Percentiles rank a stretch among this genome's conserved stretches.
These are phyloP conservation scores for Heliconius ethilla DNA, from an alignment of 2,888 invertebrate genomes.

Conservation along the genomic window DNA sequence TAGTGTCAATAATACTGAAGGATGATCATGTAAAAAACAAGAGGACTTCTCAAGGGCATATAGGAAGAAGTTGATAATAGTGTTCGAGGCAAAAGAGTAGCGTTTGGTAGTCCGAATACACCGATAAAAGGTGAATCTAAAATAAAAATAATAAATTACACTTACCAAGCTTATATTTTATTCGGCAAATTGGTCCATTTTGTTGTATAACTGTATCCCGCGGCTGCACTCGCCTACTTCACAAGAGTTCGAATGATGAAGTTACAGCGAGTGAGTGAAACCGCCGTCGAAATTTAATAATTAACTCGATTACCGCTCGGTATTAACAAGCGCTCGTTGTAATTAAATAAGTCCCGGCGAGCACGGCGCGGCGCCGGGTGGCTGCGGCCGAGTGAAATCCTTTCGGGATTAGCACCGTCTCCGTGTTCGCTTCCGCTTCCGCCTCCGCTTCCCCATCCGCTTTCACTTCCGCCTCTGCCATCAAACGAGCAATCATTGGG, in stretches of 20 bases:
- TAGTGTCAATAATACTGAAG: too few species aligned
- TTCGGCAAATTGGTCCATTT: background rate
- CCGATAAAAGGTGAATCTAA: too few species aligned
- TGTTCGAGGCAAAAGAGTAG: too few species aligned
- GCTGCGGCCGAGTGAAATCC: slow-evolving; percentile 42
- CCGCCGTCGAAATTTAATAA: slow-evolving; percentile 39
- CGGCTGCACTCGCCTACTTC: slow-evolving; percentile 7
- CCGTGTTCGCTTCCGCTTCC: background rate
- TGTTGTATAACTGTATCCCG: background rate
- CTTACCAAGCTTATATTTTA: background rate
- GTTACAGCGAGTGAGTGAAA: slow-evolving; percentile 15
- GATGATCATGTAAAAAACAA: too few species aligned
- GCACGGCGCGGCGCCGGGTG: slow-evolving; percentile 28
- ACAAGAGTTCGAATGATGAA: slow-evolving; percentile 16
- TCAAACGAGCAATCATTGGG: slow-evolving; percentile 16
- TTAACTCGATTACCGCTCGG: slow-evolving; percentile 40
- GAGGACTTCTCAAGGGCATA: too few species aligned
- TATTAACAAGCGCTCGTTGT: slow-evolving; percentile 39
- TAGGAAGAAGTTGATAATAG: too few species aligned
- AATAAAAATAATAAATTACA: background rate
- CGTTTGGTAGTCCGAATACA: too few species aligned
- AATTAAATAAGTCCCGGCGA: slow-evolving; percentile 41
- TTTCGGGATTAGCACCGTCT: slow-evolving; percentile 39
- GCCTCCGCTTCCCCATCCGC: background rate
- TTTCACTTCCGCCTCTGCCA: slow-evolving; percentile 18